Conservation (phyloP, 2,113 vertebrate genomes). For the Misgurnus mizolepis region DNA sequence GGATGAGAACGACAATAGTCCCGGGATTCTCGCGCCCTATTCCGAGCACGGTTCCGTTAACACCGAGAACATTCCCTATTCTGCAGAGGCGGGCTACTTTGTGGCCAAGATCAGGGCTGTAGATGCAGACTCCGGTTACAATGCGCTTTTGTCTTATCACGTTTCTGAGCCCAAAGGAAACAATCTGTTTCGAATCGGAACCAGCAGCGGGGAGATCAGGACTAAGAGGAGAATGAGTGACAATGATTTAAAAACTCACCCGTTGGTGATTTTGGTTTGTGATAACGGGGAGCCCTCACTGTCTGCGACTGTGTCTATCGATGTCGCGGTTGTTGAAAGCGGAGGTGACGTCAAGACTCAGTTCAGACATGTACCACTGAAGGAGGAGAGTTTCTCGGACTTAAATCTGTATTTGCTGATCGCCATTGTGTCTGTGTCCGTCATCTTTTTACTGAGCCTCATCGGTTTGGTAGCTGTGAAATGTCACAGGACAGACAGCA, state of each 20-base stretch:
- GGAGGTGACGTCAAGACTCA: slow-evolving; percentile 38
- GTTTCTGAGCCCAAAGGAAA: slow-evolving; percentile 56
- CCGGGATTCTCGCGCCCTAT: slow-evolving; percentile 47
- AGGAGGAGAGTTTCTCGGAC: slow-evolving; percentile 54
- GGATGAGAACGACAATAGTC: slow-evolving; percentile 72
- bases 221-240: slow-evolving; percentile 66
- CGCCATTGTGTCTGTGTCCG: slow-evolving; percentile 52
- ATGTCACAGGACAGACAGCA: slow-evolving; percentile 56
- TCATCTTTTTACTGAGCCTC: slow-evolving; percentile 57
- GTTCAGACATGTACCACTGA: slow-evolving; percentile 44
- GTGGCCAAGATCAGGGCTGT: slow-evolving; percentile 71
- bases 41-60: slow-evolving; percentile 39
- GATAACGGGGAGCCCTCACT: slow-evolving; percentile 60
- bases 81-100: slow-evolving; percentile 59
- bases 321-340: slow-evolving; percentile 53
- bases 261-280: slow-evolving; percentile 61
- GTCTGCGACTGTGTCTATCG: slow-evolving; percentile 58
- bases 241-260: slow-evolving; percentile 60
- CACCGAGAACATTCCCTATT: slow-evolving; percentile 43
- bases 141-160: slow-evolving; percentile 73
- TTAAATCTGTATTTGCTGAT: slow-evolving; percentile 58
- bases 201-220: slow-evolving; percentile 64
- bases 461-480: slow-evolving; percentile 58
- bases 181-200: slow-evolving; percentile 53
- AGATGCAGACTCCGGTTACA: slow-evolving; percentile 73